Percentiles rank a stretch among this genome's conserved stretches.
phyloP scores from a whole-genome alignment of 2,888 invertebrate genomes.

The Pristionchus entomophagus region DNA sequence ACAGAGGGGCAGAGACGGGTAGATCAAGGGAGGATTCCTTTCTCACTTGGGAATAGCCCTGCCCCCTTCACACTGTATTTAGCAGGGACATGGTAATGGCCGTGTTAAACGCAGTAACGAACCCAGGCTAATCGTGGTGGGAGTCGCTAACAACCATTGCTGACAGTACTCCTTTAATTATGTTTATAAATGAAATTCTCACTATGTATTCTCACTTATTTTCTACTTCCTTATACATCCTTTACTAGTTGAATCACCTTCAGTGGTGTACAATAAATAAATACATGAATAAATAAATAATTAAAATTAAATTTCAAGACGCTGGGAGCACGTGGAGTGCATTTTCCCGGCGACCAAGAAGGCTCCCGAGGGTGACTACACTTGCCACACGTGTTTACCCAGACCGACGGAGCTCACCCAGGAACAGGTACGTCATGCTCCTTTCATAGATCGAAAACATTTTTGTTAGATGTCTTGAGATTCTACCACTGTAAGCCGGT shows the following conservation, averaged over 20 bases:
- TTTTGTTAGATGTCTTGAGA: no score
- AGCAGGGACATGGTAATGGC: neutral
- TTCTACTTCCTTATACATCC: no score
- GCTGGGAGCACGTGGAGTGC: slow-evolving; percentile 57
- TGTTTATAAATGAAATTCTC: neutral
- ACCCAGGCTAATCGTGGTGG: no score
- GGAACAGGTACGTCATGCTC: slow-evolving; percentile 40
- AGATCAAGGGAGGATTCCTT: no score
- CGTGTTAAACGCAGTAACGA: neutral
- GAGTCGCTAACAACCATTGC: no score
- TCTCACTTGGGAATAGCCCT: no score
- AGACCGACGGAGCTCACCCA: slow-evolving; percentile 46
- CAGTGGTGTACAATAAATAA: no score
- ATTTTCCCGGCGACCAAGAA: slow-evolving; percentile 42
- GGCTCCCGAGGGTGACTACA: slow-evolving; percentile 47
- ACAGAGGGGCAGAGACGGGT: no score
- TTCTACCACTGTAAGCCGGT: no score
- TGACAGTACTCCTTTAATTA: no score
- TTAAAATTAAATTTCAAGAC: slow-evolving; percentile 47
- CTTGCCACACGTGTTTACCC: slow-evolving; percentile 53
- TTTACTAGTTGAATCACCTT: no score
- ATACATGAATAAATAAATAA: neutral
- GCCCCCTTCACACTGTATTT: no score
- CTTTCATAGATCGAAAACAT: neutral
- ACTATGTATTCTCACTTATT: neutral